A percentile compares a stretch with the other conserved stretches of the same genome.
These are phyloP conservation scores for Chydorus sphaericus DNA, from an alignment of 2,888 invertebrate species.

Conservation along the genomic window DNA sequence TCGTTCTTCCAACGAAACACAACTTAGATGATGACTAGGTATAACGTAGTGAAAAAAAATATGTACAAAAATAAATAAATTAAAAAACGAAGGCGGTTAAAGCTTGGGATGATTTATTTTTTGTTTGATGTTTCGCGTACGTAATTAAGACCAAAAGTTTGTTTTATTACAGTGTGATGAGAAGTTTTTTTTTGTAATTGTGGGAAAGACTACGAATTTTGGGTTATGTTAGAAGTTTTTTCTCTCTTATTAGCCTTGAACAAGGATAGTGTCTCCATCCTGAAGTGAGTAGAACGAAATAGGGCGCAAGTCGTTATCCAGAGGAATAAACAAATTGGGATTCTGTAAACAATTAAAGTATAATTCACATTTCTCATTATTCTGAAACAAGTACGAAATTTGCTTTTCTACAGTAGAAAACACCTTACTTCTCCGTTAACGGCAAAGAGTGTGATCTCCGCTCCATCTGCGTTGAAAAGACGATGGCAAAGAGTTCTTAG, in stretches of 20 bases:
- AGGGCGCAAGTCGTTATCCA: conserved; percentile 71
- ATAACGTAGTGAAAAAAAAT: no score
- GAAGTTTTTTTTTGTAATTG: no score
- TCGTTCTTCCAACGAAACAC: no score
- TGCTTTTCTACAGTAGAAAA: not conserved
- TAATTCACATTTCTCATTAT: not conserved
- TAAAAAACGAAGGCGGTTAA: no score
- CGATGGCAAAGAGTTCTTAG: conserved; percentile 45
- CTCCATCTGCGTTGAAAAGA: not conserved
- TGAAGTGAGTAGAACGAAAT: conserved; percentile 69
- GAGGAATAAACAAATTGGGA: conserved; percentile 49
- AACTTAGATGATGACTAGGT: no score
- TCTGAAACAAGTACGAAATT: not conserved
- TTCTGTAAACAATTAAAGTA: conserved; percentile 29
- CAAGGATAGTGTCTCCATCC: conserved; percentile 56
- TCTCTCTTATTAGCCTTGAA: not conserved
- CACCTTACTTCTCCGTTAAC: not conserved
- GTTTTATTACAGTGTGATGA: no score
- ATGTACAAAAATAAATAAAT: no score
- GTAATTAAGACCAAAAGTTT: no score
- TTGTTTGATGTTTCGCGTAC: no score
- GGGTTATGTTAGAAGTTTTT: no score
- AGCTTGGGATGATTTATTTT: no score
- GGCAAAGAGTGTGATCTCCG: not conserved
- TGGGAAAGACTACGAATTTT: no score